These are phyloP conservation scores for Synanthedon vespiformis DNA, from an alignment of 2,888 invertebrate genomes.

Conservation along the genomic window DNA sequence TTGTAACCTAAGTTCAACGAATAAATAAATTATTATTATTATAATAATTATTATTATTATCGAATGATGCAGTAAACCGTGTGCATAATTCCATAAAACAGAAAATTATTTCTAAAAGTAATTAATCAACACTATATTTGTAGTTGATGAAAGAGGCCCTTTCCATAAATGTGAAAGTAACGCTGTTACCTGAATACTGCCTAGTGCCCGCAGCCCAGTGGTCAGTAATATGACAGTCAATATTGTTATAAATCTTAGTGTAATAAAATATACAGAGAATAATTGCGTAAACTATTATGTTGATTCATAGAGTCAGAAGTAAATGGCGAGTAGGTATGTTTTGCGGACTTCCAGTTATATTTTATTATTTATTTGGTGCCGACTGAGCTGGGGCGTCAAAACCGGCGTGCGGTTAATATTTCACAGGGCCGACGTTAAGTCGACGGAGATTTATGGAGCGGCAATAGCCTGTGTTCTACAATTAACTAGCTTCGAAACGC, in stretches of 20 bases:
- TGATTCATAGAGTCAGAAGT: not conserved
- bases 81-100: too few species aligned
- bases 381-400: conserved; percentile 45
- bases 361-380: conserved; percentile 49
- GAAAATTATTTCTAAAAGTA: too few species aligned
- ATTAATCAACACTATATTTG: too few species aligned
- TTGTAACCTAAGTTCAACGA: too few species aligned
- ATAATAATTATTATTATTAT: too few species aligned
- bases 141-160: too few species aligned
- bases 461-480: conserved; percentile 56
- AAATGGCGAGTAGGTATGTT: not conserved
- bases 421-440: conserved; percentile 60
- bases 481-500: conserved; percentile 41
- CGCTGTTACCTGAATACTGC: too few species aligned
- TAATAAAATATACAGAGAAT: not conserved
- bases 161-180: too few species aligned
- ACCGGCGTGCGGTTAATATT: conserved; percentile 63
- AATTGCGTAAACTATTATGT: not conserved
- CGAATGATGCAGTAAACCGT: too few species aligned
- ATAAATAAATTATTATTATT: too few species aligned
- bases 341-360: conserved; percentile 25
- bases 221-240: too few species aligned
- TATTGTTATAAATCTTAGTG: not conserved
- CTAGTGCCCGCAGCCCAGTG: too few species aligned
- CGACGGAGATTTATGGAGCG: conserved; percentile 58